These are phyloP conservation scores for Pelosia muscerda DNA, from an alignment of 2,888 invertebrate species.

Conservation along the genomic window DNA sequence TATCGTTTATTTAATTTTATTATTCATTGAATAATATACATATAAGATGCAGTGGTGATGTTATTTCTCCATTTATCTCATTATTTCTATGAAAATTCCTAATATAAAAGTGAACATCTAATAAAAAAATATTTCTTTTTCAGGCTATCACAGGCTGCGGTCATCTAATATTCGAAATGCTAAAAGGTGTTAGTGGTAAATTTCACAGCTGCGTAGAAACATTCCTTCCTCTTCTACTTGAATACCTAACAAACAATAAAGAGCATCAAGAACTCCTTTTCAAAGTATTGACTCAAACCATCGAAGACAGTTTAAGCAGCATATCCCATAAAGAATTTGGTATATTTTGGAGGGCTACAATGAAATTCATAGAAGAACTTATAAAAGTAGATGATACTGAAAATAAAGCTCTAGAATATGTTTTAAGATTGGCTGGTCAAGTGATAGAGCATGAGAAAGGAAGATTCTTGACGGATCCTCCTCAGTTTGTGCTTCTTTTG, in stretches of 20 bases:
- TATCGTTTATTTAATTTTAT: no score
- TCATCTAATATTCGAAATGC: constrained; percentile 94
- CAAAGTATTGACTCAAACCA: constrained; percentile 88
- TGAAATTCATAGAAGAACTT: constrained; percentile 72
- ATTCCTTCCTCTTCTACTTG: constrained; percentile 90
- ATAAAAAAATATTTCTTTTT: constrained; percentile 55
- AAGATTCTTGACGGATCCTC: constrained; percentile 87
- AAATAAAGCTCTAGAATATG: constrained; percentile 72
- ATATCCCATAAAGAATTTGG: constrained; percentile 89
- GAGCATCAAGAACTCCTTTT: constrained; percentile 86
- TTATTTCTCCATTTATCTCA: no score
- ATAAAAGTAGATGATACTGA: constrained; percentile 70
- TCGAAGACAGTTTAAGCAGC: constrained; percentile 88
- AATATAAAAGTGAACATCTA: no score
- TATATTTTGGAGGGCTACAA: constrained; percentile 88
- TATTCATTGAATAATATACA: no score
- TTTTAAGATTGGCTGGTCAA: constrained; percentile 87
- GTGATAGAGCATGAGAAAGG: constrained; percentile 89
- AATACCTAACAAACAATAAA: constrained; percentile 84
- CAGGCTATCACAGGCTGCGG: constrained; percentile 94
- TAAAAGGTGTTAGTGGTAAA: constrained; percentile 93
- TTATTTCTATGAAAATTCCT: no score
- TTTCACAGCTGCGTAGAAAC: constrained; percentile 94
- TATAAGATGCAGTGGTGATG: no score
- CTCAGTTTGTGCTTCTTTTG: constrained; percentile 87